These are phyloP conservation scores for Diadumene lineata DNA, from an alignment of 92 coral and sea anemone species.

Conservation along the genomic window DNA sequence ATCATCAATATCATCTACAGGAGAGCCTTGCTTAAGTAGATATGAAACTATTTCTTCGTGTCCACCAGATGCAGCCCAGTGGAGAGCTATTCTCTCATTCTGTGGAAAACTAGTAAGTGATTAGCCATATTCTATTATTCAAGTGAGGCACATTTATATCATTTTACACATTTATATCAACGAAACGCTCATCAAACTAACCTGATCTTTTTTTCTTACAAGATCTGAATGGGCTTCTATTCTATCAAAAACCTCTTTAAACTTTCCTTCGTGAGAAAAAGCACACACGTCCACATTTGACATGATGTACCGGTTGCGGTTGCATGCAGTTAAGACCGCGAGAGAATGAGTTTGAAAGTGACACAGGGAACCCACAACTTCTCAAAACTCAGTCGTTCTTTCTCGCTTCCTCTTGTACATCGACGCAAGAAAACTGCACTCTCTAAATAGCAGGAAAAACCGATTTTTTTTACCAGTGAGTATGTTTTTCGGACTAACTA, in stretches of 20 bases:
- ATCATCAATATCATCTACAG: slow-evolving; percentile 87
- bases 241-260: slow-evolving; percentile 62
- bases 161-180: too few relatives aligned
- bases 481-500: too few relatives aligned
- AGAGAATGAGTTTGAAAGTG: neutral
- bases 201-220: slow-evolving; percentile 79
- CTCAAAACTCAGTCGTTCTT: too few relatives aligned
- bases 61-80: slow-evolving; percentile 98
- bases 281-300: slow-evolving; percentile 86
- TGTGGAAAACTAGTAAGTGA: neutral
- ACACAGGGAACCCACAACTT: slow-evolving; percentile 14
- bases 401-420: too few relatives aligned
- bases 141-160: too few relatives aligned
- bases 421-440: neutral
- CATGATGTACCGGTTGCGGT: slow-evolving; percentile 24
- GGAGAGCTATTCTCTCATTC: slow-evolving; percentile 89
- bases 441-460: too few relatives aligned
- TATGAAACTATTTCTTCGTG: slow-evolving; percentile 71
- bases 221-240: slow-evolving; percentile 65
- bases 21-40: slow-evolving; percentile 73
- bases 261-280: slow-evolving; percentile 92
- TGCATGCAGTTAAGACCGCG: neutral
- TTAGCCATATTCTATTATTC: too few relatives aligned
- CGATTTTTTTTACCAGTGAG: too few relatives aligned
- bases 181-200: slow-evolving; percentile 10